Percentiles rank a stretch among this genome's conserved stretches.
phyloP scores from a whole-genome alignment of 2,797 vertebrate species.

The Gallirallus australis region DNA sequence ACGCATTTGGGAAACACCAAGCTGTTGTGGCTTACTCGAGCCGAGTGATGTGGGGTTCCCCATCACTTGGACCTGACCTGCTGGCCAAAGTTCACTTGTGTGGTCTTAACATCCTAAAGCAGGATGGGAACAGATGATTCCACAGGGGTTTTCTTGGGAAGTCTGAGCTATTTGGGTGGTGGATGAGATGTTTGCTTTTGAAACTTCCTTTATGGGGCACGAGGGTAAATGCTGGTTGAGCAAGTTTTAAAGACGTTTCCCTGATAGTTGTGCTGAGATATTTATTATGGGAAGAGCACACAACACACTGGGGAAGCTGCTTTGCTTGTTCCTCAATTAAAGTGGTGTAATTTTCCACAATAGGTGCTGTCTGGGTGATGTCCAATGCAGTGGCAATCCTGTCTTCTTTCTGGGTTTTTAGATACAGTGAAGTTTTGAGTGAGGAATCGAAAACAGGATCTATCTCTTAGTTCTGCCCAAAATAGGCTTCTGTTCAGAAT shows the following conservation, averaged over 20 bases:
- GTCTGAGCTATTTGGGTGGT: background rate
- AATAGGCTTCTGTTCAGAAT: background rate
- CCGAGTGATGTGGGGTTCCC: background rate
- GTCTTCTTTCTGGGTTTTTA: background rate
- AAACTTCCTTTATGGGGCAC: background rate
- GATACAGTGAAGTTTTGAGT: background rate
- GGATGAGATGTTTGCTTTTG: background rate
- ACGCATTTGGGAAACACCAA: background rate
- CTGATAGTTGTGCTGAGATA: background rate
- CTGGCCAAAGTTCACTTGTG: background rate
- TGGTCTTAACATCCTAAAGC: rapidly evolving
- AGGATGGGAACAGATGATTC: background rate
- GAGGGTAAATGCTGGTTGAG: background rate
- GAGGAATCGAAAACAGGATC: background rate
- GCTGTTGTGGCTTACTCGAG: background rate
- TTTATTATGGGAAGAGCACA: background rate
- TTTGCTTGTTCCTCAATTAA: background rate
- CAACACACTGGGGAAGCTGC: background rate
- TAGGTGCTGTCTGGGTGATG: background rate
- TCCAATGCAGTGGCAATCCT: background rate
- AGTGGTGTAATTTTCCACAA: background rate
- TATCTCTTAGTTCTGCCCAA: background rate
- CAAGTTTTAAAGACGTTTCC: background rate
- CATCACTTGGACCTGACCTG: background rate
- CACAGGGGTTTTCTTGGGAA: rapidly evolving